Base-by-base conservation (phyloP, 2,888 invertebrate genomes). In the Cyaniris semiargus region DNA sequence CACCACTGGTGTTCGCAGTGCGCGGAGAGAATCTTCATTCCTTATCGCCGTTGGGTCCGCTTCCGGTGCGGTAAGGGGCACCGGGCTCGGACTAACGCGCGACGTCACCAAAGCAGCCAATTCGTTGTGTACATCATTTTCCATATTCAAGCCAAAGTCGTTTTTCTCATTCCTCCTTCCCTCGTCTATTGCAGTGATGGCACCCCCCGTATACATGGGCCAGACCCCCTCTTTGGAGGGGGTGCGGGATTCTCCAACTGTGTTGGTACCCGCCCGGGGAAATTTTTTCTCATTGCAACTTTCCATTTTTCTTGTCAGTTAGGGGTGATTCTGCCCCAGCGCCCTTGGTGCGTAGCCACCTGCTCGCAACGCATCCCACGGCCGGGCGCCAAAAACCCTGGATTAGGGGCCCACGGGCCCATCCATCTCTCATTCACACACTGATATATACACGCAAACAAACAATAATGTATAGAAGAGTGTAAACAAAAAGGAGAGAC, bases 141-240 rank as follows among this genome's bases (percentile, higher is more conserved):
- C 38, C 38, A 8, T 3, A 3, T 3, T 38, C 38, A 4, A 3
- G 38, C 38, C 6, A 38, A 8, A 8, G 38, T 38, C 38, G 4
- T 38, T 4, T 27, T 27, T 2, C 1, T 27, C 44, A n/a, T 44
- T 6, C 6, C 53, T 8, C 13, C 53, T 18, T 13, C 53, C 1
- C 53, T 53, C 53, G 1, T 18, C 10, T 80, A 76, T 21, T 78
- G 70, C 70, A 70, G 2, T 2, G 31, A 0, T 70, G 70, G 70
- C 70, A 8, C 70, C 70, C 70, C 70, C 70, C 70, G 70, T 70
- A 70, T 70, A 70, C 70, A 2, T 70, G 70, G 70, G 70, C 70
- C 70, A 70, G 70, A 70, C 70, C 70, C 27, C 70, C 27, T 13
- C 70, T 2, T 70, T 1, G 3, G 70, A 27, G 27, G 70, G 13